Evolutionary conservation across 2,113 vertebrate species (phyloP), one percentile per base, ranked within the genome.

Genomic region (Calonectris borealis): DNA sequence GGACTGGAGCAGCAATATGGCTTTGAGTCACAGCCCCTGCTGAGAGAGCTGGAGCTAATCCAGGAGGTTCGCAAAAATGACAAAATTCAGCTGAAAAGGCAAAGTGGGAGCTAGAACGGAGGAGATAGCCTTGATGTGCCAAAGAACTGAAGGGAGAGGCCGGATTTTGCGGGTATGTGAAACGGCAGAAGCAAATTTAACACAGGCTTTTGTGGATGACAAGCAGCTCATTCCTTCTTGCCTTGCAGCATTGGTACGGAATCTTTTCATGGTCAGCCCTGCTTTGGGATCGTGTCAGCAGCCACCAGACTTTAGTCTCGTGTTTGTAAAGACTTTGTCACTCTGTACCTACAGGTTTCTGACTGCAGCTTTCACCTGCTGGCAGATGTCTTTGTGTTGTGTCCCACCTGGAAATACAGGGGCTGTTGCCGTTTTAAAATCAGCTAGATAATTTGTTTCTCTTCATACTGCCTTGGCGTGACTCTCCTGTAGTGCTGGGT

Each of bases 241-340:
- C 83, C 58, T 92, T 48, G 86, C 81, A 73, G 64, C 55, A 10
- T 51, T 3, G 1, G 2, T 62, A 19, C 24, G 2, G 24, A 6
- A 34, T 52, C 44, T 72, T 44, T 46, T 62, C 27, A 10, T 2
- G 1, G 14, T 34, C 36, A 21, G 72, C 22, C 7, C 72, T 68
- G 76, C 82, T 72, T 85, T 81, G 91, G 65, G 25, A 16, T 61
- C 0, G 0, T 46, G 42, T 48, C 38, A 26, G 82, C 75, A 44
- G 66, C 75, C 0, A 0, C 84, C 10, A 4, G 51, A 4, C 70
- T 93, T 44, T 3, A 12, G 32, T 12, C 65, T 60, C 0, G 0
- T 40, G 31, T 78, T 72, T 51, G 61, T 62, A 18, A 66, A 52
- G 32, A 36, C 38, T 86, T 85, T 31, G 34, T 70, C 44, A 7